Base-by-base conservation (phyloP, 92 coral and sea anemone species). In the Epizoanthus ramosus region DNA sequence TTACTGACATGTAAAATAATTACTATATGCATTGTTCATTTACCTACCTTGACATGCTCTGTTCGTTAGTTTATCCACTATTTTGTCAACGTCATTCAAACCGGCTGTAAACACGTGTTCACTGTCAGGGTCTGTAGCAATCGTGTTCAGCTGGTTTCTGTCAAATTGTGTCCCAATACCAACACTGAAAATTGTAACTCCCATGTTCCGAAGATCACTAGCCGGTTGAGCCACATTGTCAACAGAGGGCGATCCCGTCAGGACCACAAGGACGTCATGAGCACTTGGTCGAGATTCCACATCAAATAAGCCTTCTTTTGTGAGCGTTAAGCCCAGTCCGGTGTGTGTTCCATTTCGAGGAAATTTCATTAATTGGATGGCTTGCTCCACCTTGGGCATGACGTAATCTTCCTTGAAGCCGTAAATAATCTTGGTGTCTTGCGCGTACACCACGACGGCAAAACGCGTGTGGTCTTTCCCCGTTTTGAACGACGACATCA, bases 121-220 rank as follows among this genome's bases (percentile, higher is more conserved):
- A 13, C 6, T 77, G 43, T 77, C 71, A 59, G 82, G 82, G 25
- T 77, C 82, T 13, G 82, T 57, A 21, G 82, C 82, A 41, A 77
- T 60, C 5, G 63, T 39, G 19, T 77, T 61, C 21, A 77, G 12
- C 82, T 77, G 82, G 71, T 77, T 77, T 69, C 12, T 19, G 60
- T 77, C 71, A 5, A 35, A 61, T 10, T 60, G 65, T 28, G 12
- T 31, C 50, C 82, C 82, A 14, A 77, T 35, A 41, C 82, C 82
- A 60, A 77, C 24, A 65, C 37, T 28, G 43, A 60, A 77, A 60
- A 77, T 77, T 39, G 19, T 10, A 59, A 61, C 71, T 18, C 82
- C 70, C 82, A 41, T 77, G 25, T 41, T 61, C 2, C 71, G 82
- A 77, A 77, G 82, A 16, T 19, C 39, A 18, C 24, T 68, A 16